A percentile compares a stretch with the other conserved stretches of the same genome.
phyloP scores from a whole-genome alignment of 2,888 invertebrate species.

The Vesta saturnalis region DNA sequence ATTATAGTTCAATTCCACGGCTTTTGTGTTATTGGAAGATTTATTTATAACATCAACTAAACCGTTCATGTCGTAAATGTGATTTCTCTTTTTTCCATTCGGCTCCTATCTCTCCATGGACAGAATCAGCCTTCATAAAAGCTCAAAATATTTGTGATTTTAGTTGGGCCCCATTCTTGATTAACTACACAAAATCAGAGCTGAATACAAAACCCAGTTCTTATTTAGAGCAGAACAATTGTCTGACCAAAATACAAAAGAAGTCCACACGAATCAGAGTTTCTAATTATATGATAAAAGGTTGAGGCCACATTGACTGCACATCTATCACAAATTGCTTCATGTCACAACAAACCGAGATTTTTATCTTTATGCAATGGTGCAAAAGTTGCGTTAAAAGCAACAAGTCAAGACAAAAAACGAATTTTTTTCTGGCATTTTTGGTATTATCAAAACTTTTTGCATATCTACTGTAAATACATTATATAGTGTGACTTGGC shows the following conservation, averaged over 20 bases:
- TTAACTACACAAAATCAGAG: background rate
- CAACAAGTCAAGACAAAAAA: background rate
- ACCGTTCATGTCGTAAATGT: no score
- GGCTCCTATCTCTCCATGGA: constrained; percentile 36
- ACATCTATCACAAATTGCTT: background rate
- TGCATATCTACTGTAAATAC: background rate
- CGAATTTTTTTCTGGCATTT: background rate
- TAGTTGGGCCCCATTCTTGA: constrained; percentile 5
- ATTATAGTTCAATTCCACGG: no score
- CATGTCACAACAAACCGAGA: background rate
- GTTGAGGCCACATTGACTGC: background rate
- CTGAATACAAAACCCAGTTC: background rate
- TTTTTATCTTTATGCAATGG: background rate
- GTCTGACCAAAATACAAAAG: background rate
- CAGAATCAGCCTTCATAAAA: constrained; percentile 35
- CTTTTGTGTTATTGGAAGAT: no score
- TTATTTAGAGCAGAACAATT: background rate
- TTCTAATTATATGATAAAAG: no score
- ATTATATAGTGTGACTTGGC: no score
- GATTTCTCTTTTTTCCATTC: constrained; percentile 37
- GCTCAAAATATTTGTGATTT: constrained; percentile 40
- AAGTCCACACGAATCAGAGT: no score
- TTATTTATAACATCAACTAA: no score
- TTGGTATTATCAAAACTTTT: background rate
- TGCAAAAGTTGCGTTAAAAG: no score